Base-by-base conservation (phyloP, 2,113 vertebrate species). In the Pao palembangensis region DNA sequence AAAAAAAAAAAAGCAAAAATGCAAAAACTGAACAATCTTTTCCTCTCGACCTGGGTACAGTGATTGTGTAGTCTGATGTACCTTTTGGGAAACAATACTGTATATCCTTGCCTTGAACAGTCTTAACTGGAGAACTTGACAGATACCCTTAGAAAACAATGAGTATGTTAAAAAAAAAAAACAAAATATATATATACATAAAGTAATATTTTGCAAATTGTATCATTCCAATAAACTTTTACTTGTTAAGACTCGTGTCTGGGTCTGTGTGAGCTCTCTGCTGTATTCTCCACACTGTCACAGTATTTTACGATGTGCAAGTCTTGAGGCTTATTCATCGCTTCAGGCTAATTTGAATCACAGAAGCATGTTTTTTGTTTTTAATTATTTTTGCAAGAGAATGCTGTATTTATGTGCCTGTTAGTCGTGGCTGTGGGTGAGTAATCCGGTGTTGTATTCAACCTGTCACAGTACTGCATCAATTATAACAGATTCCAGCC, bases 221-320 rank as follows among this genome's bases (percentile, higher is more conserved):
- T 92, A 92, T 92, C 90, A 92, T 92, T 92, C 91, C 91, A 92
- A 92, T 92, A 92, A 92, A 92, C 89, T 91, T 92, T 90, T 91
- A 92, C 89, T 92, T 92, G 91, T 92, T 91, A 92, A 91, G 91
- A 90, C 86, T 83, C 86, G 75, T 77, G 61, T 47, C 10, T 16
- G 54, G 50, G 80, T 77, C 56, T 84, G 64, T 81, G 23, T 81
- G 31, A 81, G 51, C 21, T 71, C 42, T 71, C 38, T 55, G 12
- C 12, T 51, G 66, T 54, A 59, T 34, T 38, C 17, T 64, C 19
- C 56, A 66, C 42, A n/a, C 14, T 51, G 21, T 31, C 28, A 31
- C 28, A 3, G 28, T 31, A 31, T 54, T 42, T 48, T 13, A 13
- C 18, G 5, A 54, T 16, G 52, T 66, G 28, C 13, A 51, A 44